These are phyloP conservation scores for Psilopogon haemacephalus DNA, from an alignment of 2,113 vertebrate genomes.

Conservation along the genomic window DNA sequence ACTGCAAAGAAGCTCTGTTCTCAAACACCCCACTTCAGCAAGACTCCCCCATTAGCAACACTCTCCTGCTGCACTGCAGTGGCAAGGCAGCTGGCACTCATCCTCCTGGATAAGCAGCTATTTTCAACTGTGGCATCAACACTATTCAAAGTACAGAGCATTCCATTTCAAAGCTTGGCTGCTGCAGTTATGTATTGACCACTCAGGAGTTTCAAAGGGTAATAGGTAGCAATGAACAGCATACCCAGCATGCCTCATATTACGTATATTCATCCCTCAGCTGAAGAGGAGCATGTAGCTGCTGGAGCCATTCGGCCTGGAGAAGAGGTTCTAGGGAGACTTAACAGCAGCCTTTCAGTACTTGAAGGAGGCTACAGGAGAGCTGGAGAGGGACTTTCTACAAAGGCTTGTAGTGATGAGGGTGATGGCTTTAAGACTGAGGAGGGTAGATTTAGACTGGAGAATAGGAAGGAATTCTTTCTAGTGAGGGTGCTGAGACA, in stretches of 20 bases:
- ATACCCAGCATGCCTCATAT: background rate
- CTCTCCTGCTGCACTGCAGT: background rate
- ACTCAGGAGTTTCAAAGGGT: background rate
- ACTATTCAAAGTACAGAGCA: background rate
- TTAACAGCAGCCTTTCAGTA: no score
- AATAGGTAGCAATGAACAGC: background rate
- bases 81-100: background rate
- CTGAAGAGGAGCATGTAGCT: no score
- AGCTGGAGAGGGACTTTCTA: no score
- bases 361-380: no score
- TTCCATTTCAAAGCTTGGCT: background rate
- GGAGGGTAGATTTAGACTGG: no score
- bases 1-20: background rate
- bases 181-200: fast-evolving
- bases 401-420: no score
- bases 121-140: background rate
- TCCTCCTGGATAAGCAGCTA: background rate
- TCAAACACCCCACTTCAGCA: fast-evolving
- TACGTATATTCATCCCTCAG: no score
- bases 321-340: no score
- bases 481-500: no score
- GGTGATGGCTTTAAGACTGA: no score
- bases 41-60: background rate
- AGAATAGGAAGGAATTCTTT: no score
- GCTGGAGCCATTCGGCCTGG: no score